Evolutionary conservation across 2,888 invertebrate genomes (phyloP), one percentile per base, ranked within the genome.

Genomic region (Orchestes rusci): DNA sequence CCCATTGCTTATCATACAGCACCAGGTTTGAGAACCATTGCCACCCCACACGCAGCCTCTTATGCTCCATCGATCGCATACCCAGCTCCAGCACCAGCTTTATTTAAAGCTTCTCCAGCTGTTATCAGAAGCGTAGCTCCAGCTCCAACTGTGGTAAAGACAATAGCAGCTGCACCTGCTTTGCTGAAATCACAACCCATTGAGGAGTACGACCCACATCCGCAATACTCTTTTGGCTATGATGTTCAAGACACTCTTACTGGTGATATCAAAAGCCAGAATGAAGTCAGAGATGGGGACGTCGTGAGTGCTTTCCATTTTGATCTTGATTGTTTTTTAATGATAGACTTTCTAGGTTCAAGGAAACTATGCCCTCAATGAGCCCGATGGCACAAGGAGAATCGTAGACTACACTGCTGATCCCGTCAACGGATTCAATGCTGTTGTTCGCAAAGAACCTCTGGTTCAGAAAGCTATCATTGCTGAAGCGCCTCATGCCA

Each of bases 201-300:
- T 16, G 58, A 63, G 34, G 62, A 64, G 46, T 65, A 62, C 57
- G 65, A 65, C 46, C 63, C 62, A 7, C 56, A 64, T 42, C 70
- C 76, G 1, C 75, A 76, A 53, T 76, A 75, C 69, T 72, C 69
- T 58, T 76, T 71, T 63, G 70, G 73, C 1, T 76, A 76, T 62
- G 73, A 74, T 53, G 73, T 76, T 3, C 73, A 75, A 54, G 75
- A 76, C 54, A 66, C 69, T 52, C 64, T 74, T 38, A 75, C 75
- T 53, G 75, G 75, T 16, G 75, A 76, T 66, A 70, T 59, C 62
- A 76, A 76, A 62, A 69, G 67, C 16, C 80, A 80, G 66, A 74
- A 75, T 53, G 80, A 80, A 69, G 76, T 74, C 52, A 75, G 80
- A 49, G 68, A 71, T 51, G 80, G 80, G n/a, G 77, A 78, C 66